A percentile compares a stretch with the other conserved stretches of the same genome.
Conservation (phyloP, 2,888 invertebrate genomes). For the Agrotis exclamationis region DNA sequence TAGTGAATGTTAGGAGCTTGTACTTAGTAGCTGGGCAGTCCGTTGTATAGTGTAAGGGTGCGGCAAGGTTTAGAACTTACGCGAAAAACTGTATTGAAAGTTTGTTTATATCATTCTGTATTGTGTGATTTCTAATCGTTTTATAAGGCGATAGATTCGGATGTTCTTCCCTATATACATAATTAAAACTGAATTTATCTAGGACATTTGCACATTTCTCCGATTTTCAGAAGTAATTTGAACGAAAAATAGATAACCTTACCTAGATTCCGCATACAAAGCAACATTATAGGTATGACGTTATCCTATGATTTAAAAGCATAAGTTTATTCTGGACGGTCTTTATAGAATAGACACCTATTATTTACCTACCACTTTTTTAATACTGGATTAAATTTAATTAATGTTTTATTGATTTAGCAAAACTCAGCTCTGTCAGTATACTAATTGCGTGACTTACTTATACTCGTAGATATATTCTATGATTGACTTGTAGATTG, state of each 20-base stretch:
- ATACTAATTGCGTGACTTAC: background rate
- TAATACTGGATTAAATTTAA: too few relatives aligned
- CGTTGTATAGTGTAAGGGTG: conserved; percentile 16
- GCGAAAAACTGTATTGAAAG: conserved; percentile 2
- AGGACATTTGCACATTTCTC: too few relatives aligned
- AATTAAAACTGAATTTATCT: too few relatives aligned
- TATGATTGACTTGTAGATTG: conserved; percentile 35
- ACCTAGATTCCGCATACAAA: too few relatives aligned
- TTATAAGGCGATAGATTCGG: background rate
- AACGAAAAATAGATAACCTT: too few relatives aligned
- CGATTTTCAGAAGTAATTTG: too few relatives aligned
- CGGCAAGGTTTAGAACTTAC: background rate
- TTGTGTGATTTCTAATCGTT: background rate
- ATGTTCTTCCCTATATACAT: too few relatives aligned
- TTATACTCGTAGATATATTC: conserved; percentile 3
- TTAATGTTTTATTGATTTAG: background rate
- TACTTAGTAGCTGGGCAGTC: conserved; percentile 7
- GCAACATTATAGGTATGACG: too few relatives aligned
- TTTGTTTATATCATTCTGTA: background rate
- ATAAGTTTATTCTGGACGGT: too few relatives aligned
- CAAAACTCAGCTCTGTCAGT: background rate
- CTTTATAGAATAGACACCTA: too few relatives aligned
- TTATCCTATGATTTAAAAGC: too few relatives aligned
- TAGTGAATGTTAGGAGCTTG: conserved; percentile 38
- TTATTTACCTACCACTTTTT: too few relatives aligned